These are phyloP conservation scores for Drosophila truncata DNA, from an alignment of 1,140 invertebrate species.

Conservation along the genomic window DNA sequence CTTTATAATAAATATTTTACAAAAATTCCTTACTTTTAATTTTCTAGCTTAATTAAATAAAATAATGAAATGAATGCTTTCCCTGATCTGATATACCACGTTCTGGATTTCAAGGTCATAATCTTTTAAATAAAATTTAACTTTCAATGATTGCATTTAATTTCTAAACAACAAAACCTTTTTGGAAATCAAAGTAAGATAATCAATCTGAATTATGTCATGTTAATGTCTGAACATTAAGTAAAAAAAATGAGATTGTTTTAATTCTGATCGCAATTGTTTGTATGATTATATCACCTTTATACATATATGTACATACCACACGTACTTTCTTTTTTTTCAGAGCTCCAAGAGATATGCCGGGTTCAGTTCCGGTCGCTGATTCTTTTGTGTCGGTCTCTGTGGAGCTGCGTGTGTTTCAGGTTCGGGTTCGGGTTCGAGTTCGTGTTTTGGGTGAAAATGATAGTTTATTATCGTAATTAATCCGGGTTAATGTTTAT, in stretches of 20 bases:
- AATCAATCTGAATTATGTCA: background rate
- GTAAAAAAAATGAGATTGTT: background rate
- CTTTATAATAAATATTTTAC: too few relatives aligned
- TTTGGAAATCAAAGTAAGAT: background rate
- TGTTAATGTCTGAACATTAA: background rate
- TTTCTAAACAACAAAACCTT: background rate
- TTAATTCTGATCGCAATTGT: slow-evolving; percentile 1
- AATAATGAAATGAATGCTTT: background rate
- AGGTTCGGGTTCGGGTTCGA: background rate
- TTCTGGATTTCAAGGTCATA: background rate
- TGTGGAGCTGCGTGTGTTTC: slow-evolving; percentile 13
- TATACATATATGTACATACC: background rate
- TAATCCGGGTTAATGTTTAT: slow-evolving; percentile 71
- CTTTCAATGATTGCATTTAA: background rate
- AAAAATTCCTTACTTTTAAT: too few relatives aligned
- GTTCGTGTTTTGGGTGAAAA: slow-evolving; percentile 71
- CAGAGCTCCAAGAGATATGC: slow-evolving; percentile 20
- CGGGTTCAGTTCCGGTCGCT: slow-evolving; percentile 70
- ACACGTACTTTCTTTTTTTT: slow-evolving; percentile 56
- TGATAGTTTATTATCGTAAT: slow-evolving; percentile 76
- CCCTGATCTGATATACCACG: background rate
- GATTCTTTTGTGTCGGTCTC: slow-evolving; percentile 62
- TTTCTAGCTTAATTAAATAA: background rate
- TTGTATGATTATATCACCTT: slow-evolving; percentile 30
- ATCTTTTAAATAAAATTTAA: background rate